Base-by-base conservation (phyloP, 2,797 vertebrate species). In the Cuculus canorus region DNA sequence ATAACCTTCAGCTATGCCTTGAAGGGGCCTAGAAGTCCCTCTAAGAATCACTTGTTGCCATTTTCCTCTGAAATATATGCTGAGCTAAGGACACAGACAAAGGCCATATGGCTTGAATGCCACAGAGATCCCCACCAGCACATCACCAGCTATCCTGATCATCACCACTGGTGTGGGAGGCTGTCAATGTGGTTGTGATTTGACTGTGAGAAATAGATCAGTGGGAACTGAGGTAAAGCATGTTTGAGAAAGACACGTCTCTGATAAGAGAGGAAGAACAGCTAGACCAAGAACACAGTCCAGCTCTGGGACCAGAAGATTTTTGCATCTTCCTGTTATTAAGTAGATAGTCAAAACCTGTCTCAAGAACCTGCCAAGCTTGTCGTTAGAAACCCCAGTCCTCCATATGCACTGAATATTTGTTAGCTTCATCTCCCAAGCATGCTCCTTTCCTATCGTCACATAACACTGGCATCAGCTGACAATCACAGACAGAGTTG, bases 161-260 rank as follows among this genome's bases (percentile, higher is more conserved):
- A 69, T 16, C 48, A 39, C 17, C 43, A 45, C 23, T 59, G n/a
- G 33, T 12, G 32, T 56, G 25, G 13, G 24, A 94, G 47, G 25
- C 53, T 60, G 35, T 75, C 80, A 70, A 22, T 48, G 39, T 41
- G 21, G 56, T 27, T 81, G 33, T 9, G 5, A 61, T 63, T 88
- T 75, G 61, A 27, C 35, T 68, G 37, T 32, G 14, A 70, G 16
- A 45, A 45, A 39, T 28, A 85, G 43, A 11, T 32, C 11, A 18
- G 37, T 54, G 72, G 64, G 93, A 92, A 93, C 89, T 77, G 80
- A 93, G 86, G 83, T 52, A 92, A 68, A 25, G 37, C 30, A 61
- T 57, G 17, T 30, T 81, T 85, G 72, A 28, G 53, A 83, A 59
- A 73, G 10, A 77, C 72, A 10, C 52, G 5, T 41, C 47, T 59